Evolutionary conservation across 2,888 invertebrate species (phyloP), one percentile per base, ranked within the genome.

Genomic region (Calameuta filiformis): DNA sequence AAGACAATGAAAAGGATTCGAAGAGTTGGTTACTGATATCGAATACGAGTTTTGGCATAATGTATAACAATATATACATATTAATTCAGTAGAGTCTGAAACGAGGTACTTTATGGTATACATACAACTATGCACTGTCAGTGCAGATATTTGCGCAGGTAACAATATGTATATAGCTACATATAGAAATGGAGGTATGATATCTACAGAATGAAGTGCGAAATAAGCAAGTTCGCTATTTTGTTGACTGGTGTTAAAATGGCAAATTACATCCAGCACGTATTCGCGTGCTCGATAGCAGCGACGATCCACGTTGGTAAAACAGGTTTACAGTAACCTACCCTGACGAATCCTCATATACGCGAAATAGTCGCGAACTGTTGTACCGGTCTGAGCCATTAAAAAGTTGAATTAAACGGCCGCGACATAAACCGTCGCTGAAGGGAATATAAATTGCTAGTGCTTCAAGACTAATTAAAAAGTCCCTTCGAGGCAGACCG

Each of bases 381-480:
- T 23, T 71, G 71, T 71, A 34, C 71, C 71, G 71, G 71, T 71
- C n/a, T 31, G 33, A 71, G 12, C 15, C 12, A 71, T 71, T 71
- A 34, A 71, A 71, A 71, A 34, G 31, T 71, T 34, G 71, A 34
- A 71, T 71, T 34, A 34, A 71, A 71, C 33, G 71, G 33, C 71
- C 71, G 71, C 71, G 71, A 71, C 71, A 71, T 34, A 15, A 71
- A 71, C 31, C 71, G 71, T 71, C 71, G 31, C 33, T 31, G 71
- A 71, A 71, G 71, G 71, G 56, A 56, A 71, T 71, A 34, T 71
- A 71, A 33, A 71, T 71, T 34, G 71, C 71, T 4, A 23, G 31
- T 71, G 71, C 71, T 34, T 34, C 71, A 34, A 34, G 71, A 31
- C 71, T 71, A 71, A 71, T 71, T 71, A 71, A 71, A 71, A 71